Evolutionary conservation across 2,888 invertebrate species (phyloP).

Genomic region (Tachina grossa): DNA sequence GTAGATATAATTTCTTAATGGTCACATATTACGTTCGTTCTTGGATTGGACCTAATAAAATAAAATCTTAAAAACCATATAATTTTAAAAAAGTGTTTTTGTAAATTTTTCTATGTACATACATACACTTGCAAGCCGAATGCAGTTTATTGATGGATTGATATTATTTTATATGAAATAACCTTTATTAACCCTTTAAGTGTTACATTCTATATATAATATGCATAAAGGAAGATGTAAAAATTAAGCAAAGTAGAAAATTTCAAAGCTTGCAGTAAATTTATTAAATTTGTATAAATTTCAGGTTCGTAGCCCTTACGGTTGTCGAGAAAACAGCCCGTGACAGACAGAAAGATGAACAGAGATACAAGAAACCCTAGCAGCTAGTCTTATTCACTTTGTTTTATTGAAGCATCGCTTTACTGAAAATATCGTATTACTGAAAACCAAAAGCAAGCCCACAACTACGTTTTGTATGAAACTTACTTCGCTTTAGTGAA

Average conservation of each 20-base stretch:
- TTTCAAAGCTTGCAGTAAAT: background rate
- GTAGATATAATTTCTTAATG: slow-evolving; percentile 42
- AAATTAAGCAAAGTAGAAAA: background rate
- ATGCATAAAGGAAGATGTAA: background rate
- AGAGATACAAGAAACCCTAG: too few species aligned
- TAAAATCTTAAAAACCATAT: slow-evolving; percentile 28
- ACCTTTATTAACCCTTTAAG: slow-evolving; percentile 4
- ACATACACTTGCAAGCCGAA: background rate
- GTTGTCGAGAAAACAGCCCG: too few species aligned
- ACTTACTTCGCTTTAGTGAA: too few species aligned
- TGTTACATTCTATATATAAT: background rate
- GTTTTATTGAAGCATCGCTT: too few species aligned
- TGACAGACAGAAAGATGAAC: too few species aligned
- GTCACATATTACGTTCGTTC: slow-evolving; percentile 46
- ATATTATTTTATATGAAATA: background rate
- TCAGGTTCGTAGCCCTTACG: too few species aligned
- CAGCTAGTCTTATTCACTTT: too few species aligned
- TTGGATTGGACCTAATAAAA: slow-evolving; percentile 54
- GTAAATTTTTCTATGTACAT: background rate
- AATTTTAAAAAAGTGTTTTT: slow-evolving; percentile 29
- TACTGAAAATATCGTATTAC: too few species aligned
- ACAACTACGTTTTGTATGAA: too few species aligned
- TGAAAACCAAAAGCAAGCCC: too few species aligned
- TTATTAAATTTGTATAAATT: background rate
- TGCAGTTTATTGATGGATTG: background rate